Base-by-base conservation (phyloP, 2,888 invertebrate species). In the Trissoscelio sp. region DNA sequence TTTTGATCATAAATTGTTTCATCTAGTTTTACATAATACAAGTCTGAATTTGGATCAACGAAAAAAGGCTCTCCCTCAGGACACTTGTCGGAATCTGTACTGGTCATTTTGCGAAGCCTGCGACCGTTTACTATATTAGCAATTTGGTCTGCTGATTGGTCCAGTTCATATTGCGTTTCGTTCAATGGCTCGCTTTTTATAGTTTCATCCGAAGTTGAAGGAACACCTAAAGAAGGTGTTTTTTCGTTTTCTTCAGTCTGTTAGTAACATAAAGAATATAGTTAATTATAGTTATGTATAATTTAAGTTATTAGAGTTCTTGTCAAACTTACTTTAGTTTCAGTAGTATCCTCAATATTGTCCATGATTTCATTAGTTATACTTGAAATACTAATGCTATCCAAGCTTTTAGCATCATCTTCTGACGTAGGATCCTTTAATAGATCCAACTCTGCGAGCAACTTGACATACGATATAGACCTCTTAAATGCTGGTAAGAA, bases 371-470 rank as follows among this genome's bases (percentile, higher is more conserved):
- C 91, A 66, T 90, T 90, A 55, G 88, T 90, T 7, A 90, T 91
- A 82, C 93, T 92, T 0, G 92, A 92, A 44, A 92, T 89, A 82
- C 93, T 93, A 62, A 93, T 92, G 70, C 93, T 93, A 81, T 93
- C 93, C 37, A 93, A 86, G 28, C 94, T 94, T 48, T 93, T 92
- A 0, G 92, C 88, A 82, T 94, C 94, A 67, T 95, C 94, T 74
- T 94, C 94, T 0, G 92, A 91, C 1, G 90, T 88, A 4, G 92
- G 90, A 83, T 94, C 94, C 83, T 94, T 94, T 24, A 94, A 84
- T 66, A 95, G 91, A 90, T 96, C 96, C 55, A 96, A 89, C 86
- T 96, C 96, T 55, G 95, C 94, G 46, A 96, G 91, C 73, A 96
- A 92, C 87, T 94, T 95, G 3, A 95, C 92, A 88, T 96, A 96